A percentile compares a stretch with the other conserved stretches of the same genome.
Conservation (phyloP, 2,113 vertebrate genomes). For the Megaceryle maxima region DNA sequence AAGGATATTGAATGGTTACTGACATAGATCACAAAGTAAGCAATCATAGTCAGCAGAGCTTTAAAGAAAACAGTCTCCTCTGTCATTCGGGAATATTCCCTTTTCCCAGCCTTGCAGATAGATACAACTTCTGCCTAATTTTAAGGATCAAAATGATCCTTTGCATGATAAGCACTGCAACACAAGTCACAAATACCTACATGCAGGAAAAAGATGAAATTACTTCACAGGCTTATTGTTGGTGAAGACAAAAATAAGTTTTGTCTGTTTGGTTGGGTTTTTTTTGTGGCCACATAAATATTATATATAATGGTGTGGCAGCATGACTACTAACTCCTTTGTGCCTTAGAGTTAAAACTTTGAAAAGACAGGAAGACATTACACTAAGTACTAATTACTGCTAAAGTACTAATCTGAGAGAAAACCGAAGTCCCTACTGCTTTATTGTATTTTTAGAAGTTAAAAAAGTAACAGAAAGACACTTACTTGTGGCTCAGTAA, state of each 20-base stretch:
- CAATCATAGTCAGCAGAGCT: neutral
- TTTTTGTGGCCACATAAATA: slow-evolving; percentile 83
- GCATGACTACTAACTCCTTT: neutral
- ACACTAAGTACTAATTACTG: neutral
- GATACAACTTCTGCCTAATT: neutral
- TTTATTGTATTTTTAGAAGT: neutral
- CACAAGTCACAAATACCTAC: neutral
- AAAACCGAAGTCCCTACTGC: neutral
- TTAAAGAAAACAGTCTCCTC: neutral
- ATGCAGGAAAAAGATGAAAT: neutral
- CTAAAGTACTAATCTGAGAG: neutral
- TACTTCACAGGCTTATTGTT: slow-evolving; percentile 76
- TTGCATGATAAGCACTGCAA: neutral
- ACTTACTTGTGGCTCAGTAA: neutral
- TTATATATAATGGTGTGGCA: slow-evolving; percentile 70
- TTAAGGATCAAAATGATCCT: neutral
- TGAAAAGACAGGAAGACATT: neutral
- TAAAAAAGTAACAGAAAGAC: neutral
- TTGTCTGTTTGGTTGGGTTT: too few species aligned
- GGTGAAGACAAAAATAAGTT: slow-evolving; percentile 58
- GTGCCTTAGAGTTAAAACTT: neutral
- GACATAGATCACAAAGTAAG: neutral
- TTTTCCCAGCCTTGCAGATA: neutral
- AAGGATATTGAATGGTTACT: neutral
- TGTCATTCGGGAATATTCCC: neutral